A percentile compares a stretch with the other conserved stretches of the same genome.
phyloP scores from a whole-genome alignment of 2,888 invertebrate genomes.

The Pseudanteris insignis region DNA sequence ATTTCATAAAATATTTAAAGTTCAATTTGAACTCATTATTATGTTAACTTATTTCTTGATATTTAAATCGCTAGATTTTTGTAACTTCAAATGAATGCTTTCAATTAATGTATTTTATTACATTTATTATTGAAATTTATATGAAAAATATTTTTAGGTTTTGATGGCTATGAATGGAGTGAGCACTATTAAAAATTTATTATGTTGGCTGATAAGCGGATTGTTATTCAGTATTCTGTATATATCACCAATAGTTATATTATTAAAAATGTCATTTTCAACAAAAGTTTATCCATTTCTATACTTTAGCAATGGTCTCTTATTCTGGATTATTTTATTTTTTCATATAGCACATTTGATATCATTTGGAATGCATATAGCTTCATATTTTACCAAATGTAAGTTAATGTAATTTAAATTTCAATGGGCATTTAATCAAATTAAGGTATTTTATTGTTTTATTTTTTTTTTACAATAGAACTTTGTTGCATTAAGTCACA shows the following conservation, averaged over 20 bases:
- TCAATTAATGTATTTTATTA: no score
- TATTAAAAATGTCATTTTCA: conserved; percentile 56
- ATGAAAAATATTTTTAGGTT: conserved; percentile 44
- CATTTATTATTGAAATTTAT: not conserved
- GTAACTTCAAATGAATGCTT: no score
- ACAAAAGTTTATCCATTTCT: conserved; percentile 55
- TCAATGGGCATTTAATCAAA: no score
- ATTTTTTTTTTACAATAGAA: no score
- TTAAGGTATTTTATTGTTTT: no score
- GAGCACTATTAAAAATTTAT: conserved; percentile 55
- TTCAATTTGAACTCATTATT: no score
- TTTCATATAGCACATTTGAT: conserved; percentile 56
- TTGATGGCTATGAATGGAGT: conserved; percentile 63
- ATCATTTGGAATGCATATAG: conserved; percentile 60
- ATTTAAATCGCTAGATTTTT: no score
- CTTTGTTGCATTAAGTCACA: no score
- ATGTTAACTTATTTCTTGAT: no score
- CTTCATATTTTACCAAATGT: conserved; percentile 62
- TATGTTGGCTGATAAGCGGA: conserved; percentile 61
- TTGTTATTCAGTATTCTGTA: conserved; percentile 54
- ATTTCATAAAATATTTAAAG: not conserved
- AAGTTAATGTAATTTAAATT: no score
- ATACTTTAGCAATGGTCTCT: conserved; percentile 58
- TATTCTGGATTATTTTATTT: conserved; percentile 59
- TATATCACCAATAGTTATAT: conserved; percentile 53